These are phyloP conservation scores for Pholis gunnellus DNA, from an alignment of 2,113 vertebrate genomes.

Conservation along the genomic window DNA sequence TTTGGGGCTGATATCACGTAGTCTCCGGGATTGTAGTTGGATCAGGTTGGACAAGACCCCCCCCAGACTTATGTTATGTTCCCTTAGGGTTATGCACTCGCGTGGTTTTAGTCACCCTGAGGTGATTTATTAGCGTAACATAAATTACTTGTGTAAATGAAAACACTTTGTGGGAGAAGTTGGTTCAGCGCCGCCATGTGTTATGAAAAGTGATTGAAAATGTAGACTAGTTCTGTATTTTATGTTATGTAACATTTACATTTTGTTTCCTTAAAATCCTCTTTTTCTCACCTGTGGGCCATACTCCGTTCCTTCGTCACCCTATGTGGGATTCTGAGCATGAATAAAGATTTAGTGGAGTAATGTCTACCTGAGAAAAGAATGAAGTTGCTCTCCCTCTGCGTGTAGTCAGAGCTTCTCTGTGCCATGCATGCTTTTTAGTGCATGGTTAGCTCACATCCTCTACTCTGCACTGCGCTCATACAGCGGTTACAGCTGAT, in stretches of 20 bases:
- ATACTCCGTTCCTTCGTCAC: not conserved
- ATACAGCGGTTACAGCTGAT: too few relatives aligned
- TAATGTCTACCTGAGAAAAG: too few relatives aligned
- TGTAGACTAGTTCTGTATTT: not conserved
- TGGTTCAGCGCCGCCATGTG: not conserved
- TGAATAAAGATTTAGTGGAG: too few relatives aligned
- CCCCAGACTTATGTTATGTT: not conserved
- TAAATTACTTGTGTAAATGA: constrained; percentile 38
- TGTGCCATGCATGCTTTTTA: too few relatives aligned
- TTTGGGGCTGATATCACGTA: not conserved
- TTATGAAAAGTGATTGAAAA: constrained; percentile 6
- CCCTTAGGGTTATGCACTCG: not conserved
- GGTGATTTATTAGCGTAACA: constrained; percentile 26
- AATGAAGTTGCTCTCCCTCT: too few relatives aligned
- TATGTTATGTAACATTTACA: not conserved
- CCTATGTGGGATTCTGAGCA: too few relatives aligned
- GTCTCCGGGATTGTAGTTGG: not conserved
- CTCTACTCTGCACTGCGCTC: too few relatives aligned
- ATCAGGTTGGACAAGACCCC: constrained; percentile 23
- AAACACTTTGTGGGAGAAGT: constrained; percentile 2
- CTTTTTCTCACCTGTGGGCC: not conserved
- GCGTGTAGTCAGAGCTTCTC: too few relatives aligned
- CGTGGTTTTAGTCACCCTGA: not conserved
- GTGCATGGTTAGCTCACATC: too few relatives aligned
- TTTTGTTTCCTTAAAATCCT: constrained; percentile 12